Base-by-base conservation (phyloP, 2,888 invertebrate genomes). In the Oegoconia quadripuncta region DNA sequence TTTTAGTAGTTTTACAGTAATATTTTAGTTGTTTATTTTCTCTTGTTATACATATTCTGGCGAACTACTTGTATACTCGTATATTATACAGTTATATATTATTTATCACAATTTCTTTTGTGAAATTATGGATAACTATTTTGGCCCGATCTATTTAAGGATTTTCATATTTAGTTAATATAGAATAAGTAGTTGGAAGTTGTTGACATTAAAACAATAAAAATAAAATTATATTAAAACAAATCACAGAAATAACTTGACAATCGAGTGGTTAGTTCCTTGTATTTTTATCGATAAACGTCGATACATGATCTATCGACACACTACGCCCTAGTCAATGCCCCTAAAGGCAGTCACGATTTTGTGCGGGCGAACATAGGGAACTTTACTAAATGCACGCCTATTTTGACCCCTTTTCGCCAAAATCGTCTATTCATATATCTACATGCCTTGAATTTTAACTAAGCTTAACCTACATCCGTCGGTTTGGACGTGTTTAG, bases 351-450 rank as follows among this genome's bases (percentile, higher is more conserved):
- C 33, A 42, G 50, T 53, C 48, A 53, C 53, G 53, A 40, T 29
- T 39, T 11, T 20, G 18, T 31, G 22, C 26, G 38, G 36, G 39
- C 42, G 45, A 44, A 50, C 44, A 48, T 37, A 18, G 36, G 43
- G 46, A 55, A 50, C 58, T 51, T 57, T 62, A 49, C 47, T 49
- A 59, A 48, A 54, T 55, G 54, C 55, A 50, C 52, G 50, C 46
- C 49, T 59, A 62, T 64, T 68, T 55, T 69, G 70, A 70, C 72
- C 74, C 59, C 62, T 70, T 74, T 65, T 63, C 57, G 46, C 59
- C 49, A 63, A 70, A 71, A 70, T 74, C 65, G 66, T 61, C 68
- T 68, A 74, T 77, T 72, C 74, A 72, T 63, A 67, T 51, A 53
- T 46, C 53, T 42, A 55, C 72, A 60, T 50, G 63, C 44, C 41